phyloP scores from a whole-genome alignment of 2,797 vertebrate genomes.

The Nyctibius grandis region DNA sequence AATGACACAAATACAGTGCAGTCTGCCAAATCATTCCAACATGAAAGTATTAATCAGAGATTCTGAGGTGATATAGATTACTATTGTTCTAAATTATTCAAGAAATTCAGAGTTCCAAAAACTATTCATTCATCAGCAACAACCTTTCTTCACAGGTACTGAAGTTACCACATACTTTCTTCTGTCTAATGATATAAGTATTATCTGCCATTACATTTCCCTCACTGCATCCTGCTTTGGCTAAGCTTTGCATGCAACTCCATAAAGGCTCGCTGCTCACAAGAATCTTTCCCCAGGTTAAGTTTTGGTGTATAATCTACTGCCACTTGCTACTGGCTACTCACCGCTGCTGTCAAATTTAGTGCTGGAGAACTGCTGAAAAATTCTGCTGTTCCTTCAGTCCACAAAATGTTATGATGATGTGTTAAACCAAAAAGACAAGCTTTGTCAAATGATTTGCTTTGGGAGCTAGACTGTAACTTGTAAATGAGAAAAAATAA shows the following conservation, averaged over 20 bases:
- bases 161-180: neutral
- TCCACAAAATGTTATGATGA: neutral
- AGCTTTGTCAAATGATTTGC: neutral
- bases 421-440: neutral
- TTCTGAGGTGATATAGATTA: neutral
- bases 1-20: neutral
- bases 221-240: neutral
- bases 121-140: neutral
- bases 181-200: neutral
- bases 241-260: neutral
- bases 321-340: neutral
- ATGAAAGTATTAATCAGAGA: neutral
- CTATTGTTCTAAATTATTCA: neutral
- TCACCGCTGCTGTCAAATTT: neutral
- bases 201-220: neutral
- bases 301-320: neutral
- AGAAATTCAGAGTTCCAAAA: neutral
- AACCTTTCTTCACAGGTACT: neutral
- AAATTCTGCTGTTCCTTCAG: neutral
- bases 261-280: neutral
- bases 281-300: neutral
- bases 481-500: neutral
- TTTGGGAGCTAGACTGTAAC: neutral
- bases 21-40: neutral
- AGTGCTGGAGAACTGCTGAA: neutral